Evolutionary conservation across 1,140 invertebrate genomes (phyloP), one percentile per base, ranked within the genome.

Genomic region (Cherax destructor): DNA sequence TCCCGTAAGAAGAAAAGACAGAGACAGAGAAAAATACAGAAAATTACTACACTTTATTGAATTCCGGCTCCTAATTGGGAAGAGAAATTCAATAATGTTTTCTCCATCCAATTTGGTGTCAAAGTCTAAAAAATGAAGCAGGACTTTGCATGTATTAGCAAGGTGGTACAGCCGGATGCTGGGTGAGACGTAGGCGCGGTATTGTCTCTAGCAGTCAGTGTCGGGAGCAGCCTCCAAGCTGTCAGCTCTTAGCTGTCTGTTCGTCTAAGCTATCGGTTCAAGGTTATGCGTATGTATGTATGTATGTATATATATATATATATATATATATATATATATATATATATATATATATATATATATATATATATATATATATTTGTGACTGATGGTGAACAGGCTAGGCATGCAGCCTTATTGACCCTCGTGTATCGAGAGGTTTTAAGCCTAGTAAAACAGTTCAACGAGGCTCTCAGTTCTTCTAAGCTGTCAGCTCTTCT

Each of bases 11-110:
- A 9, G 52, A 56, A 56, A 56, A 56, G 11, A 56, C 30, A 56
- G 52, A 56, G 52, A 56, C 52, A 56, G 7, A 56, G 7, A 86
- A 86, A 86, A 86, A 59, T 86, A 86, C 30, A 30, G 72, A 86
- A 86, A 86, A 86, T 86, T 86, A 86, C 85, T 24, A 86, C 85
- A 86, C 85, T 86, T 86, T 86, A 86, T 86, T 74, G 85, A 86
- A 86, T 86, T 86, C 50, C 76, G 24, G 72, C 85, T 86, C 81
- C 85, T 86, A 86, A 86, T 86, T 86, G 85, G 85, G 85, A 59
- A 76, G 74, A 86, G 85, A 86, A 86, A 86, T 86, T 86, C 85
- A 86, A 86, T 86, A 86, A 86, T 86, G 85, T 86, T 86, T 86
- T 86, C 85, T 86, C 85, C 85, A 86, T 86, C 72, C 76, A 86